Evolutionary conservation across 1,140 invertebrate species (phyloP), one percentile per base, ranked within the genome.

Genomic region (Oryzaephilus surinamensis): DNA sequence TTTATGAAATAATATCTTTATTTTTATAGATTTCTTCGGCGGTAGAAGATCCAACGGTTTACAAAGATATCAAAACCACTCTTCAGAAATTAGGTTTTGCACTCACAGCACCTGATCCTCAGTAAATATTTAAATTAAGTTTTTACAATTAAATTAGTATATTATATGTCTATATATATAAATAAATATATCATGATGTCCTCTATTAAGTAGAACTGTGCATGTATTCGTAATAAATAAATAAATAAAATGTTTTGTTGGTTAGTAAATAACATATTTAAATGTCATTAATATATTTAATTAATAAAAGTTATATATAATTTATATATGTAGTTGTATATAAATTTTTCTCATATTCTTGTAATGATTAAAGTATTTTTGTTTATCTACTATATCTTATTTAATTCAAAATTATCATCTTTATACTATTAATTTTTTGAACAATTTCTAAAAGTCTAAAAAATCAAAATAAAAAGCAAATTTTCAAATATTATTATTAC

Each of bases 31-130:
- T 85, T 52, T 80, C 89, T 28, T 74, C 81, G 2, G 92, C 89
- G 1, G 88, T 94, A 34, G 90, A 94, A 65, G 88, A 94, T 67
- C 72, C 83, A 11, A 74, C 69, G 33, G 83, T 93, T 1, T 95
- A 87, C 54, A 65, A 62, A 3, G 78, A 83, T 54, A 81, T 90
- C 28, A 81, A 81, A 52, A 53, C 66, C 17, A 78, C 76, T 2
- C 62, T 92, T 34, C 78, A 84, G 53, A 77, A 77, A 53, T 60
- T 83, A 28, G 85, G 85, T 3, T 84, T 78, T 50, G 81, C 81
- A 2, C 75, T 73, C 60, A 69, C 71, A 40, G 80, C 79, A 1
- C 77, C 80, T 0, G 76, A 81, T 59, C 77, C 78, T 4, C 67
- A 67, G 52, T 68, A 47, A 62, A 50, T 40, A 31, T 42, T 44